Base-by-base conservation (phyloP, 1,140 invertebrate genomes). In the Drosophila trapezifrons region DNA sequence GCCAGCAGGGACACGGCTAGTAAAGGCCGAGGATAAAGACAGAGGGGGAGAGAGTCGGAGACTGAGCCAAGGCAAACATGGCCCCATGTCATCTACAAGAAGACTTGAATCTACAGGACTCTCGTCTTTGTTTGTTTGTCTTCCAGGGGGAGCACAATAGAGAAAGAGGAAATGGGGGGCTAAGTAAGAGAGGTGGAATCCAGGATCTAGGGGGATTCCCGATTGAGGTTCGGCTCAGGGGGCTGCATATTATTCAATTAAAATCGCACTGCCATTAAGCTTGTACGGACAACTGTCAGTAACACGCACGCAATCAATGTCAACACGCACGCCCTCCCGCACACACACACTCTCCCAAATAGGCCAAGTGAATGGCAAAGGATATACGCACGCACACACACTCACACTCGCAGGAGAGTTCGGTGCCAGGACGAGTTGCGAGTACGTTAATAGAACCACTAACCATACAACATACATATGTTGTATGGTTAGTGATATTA, bases 181-280 rank as follows among this genome's bases (percentile, higher is more conserved):
- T 38, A 38, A 38, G 37, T n/a, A n/a, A 6, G 18, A 18, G 8
- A 15, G 18, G 8, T 1, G 15, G 10, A 17, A 2, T n/a, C 4
- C 25, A 15, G 51, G 35, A 38, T 62, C 47, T 47, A 27, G 18
- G 49, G 25, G 27, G 22, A 25, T 25, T 29, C 51, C 47, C 32
- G 46, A 29, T 47, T 45, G 63, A 32, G 25, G 42, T 27, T 60
- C 60, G 43, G 60, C 52, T 70, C 62, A 37, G 27, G 55, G 64
- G 78, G 67, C 47, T 83, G 80, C 80, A 89, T 89, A 89, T 89
- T 89, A 89, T 89, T 89, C 84, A 89, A 89, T 89, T 89, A 89
- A 89, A 89, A 89, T 90, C 85, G 74, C 80, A 89, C 80, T 80
- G 80, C 79, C 73, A 87, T 87, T 87, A 84, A 78, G 76, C 77